phyloP scores from a whole-genome alignment of 2,797 vertebrate species.

The Chelon auratus region DNA sequence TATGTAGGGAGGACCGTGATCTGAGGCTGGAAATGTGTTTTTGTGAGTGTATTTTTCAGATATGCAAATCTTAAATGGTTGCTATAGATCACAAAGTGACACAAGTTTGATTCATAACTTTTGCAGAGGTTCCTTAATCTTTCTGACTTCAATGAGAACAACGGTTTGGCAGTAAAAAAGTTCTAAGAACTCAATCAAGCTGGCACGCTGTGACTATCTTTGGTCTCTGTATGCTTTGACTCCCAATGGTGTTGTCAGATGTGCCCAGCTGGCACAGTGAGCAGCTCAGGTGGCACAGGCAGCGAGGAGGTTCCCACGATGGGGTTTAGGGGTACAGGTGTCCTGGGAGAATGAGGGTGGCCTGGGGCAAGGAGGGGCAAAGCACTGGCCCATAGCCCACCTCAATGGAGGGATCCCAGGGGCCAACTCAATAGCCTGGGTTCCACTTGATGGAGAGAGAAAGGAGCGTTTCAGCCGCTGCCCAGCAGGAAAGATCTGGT shows the following conservation, averaged over 20 bases:
- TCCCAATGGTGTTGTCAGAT: conserved; percentile 65
- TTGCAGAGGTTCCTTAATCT: conserved; percentile 43
- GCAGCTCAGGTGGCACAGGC: conserved; percentile 76
- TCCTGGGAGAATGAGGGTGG: conserved; percentile 85
- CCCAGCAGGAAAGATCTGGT: conserved; percentile 96
- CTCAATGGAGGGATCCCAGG: conserved; percentile 94
- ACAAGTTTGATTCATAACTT: conserved; percentile 61
- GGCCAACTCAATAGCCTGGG: conserved; percentile 93
- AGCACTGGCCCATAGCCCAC: conserved; percentile 90
- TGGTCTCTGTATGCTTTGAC: conserved; percentile 59
- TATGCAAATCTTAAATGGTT: conserved; percentile 59
- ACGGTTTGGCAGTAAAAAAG: conserved; percentile 40
- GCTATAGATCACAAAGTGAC: conserved; percentile 49
- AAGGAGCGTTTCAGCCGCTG: conserved; percentile 92
- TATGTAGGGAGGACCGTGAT: conserved; percentile 31
- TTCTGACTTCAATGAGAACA: conserved; percentile 21
- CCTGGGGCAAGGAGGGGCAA: conserved; percentile 79
- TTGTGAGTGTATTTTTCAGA: conserved; percentile 51
- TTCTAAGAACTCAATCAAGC: conserved; percentile 47
- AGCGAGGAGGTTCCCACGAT: conserved; percentile 81
- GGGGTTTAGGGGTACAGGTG: conserved; percentile 85
- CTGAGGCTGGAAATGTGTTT: conserved; percentile 44
- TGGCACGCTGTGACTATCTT: conserved; percentile 61
- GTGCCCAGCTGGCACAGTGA: conserved; percentile 73
- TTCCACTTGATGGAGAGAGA: conserved; percentile 98